Conservation (phyloP, 35 echinoderm and acorn worm species). For the Heliocidaris erythrogramma region DNA sequence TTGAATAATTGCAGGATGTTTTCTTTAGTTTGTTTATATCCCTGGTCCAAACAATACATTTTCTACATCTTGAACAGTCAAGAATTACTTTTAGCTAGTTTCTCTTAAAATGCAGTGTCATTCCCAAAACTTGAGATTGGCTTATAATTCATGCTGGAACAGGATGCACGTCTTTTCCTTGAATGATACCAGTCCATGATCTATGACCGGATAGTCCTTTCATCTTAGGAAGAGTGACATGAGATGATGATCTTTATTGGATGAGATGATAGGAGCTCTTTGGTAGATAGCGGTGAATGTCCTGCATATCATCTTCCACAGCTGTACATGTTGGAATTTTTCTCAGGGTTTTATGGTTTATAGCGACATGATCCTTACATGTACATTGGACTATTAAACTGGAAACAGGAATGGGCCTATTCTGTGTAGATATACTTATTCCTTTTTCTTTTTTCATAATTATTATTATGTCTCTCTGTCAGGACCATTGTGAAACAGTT, state of each 20-base stretch:
- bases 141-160: not conserved
- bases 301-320: not conserved
- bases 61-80: too few relatives aligned
- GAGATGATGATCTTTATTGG: not conserved
- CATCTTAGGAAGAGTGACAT: not conserved
- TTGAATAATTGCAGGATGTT: too few relatives aligned
- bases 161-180: too few relatives aligned
- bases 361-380: not conserved
- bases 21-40: too few relatives aligned
- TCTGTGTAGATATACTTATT: not conserved
- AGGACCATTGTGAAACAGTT: not conserved
- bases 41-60: too few relatives aligned
- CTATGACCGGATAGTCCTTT: too few relatives aligned
- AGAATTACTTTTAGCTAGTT: too few relatives aligned
- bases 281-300: not conserved
- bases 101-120: too few relatives aligned
- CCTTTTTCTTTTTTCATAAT: not conserved
- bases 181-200: too few relatives aligned
- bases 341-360: not conserved
- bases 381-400: not conserved
- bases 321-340: not conserved
- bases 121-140: not conserved
- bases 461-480: not conserved
- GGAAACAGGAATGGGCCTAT: not conserved
- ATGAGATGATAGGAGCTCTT: not conserved